A percentile compares a stretch with the other conserved stretches of the same genome.
Conservation (phyloP, 2,888 invertebrate species). For the Athalia cordata region DNA sequence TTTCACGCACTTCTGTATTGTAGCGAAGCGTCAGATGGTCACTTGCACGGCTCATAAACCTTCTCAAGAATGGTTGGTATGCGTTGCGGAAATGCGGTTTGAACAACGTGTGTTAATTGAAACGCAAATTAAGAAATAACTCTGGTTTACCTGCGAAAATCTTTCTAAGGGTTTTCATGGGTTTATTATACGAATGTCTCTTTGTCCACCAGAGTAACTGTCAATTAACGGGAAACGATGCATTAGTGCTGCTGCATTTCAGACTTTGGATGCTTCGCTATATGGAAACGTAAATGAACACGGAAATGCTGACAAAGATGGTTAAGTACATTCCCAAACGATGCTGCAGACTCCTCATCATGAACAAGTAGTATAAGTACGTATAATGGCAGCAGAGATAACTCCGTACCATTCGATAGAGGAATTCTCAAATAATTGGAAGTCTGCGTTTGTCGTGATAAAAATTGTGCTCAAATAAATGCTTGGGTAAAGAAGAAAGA, state of each 20-base stretch:
- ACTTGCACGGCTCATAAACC: slow-evolving; percentile 22
- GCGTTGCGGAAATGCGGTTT: slow-evolving; percentile 30
- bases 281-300: background rate
- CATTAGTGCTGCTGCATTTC: background rate
- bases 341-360: background rate
- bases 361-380: too few species aligned
- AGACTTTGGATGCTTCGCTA: slow-evolving; percentile 12
- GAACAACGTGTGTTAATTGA: slow-evolving; percentile 39
- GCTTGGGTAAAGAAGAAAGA: too few species aligned
- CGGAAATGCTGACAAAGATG: background rate
- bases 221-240: slow-evolving; percentile 17
- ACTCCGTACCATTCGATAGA: background rate
- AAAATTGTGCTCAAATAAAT: slow-evolving; percentile 13
- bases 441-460: background rate
- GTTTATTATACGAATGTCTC: slow-evolving; percentile 14
- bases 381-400: too few species aligned
- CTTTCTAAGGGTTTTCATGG: background rate
- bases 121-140: slow-evolving; percentile 41
- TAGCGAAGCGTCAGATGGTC: background rate
- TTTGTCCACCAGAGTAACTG: slow-evolving; percentile 25
- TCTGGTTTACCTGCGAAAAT: slow-evolving; percentile 32
- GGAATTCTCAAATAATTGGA: background rate
- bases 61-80: slow-evolving; percentile 37
- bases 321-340: slow-evolving; percentile 16
- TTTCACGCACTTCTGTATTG: slow-evolving; percentile 19